Percentiles rank a stretch among this genome's conserved stretches.
phyloP scores from a whole-genome alignment of 2,888 invertebrate species.

The Machimus atricapillus region DNA sequence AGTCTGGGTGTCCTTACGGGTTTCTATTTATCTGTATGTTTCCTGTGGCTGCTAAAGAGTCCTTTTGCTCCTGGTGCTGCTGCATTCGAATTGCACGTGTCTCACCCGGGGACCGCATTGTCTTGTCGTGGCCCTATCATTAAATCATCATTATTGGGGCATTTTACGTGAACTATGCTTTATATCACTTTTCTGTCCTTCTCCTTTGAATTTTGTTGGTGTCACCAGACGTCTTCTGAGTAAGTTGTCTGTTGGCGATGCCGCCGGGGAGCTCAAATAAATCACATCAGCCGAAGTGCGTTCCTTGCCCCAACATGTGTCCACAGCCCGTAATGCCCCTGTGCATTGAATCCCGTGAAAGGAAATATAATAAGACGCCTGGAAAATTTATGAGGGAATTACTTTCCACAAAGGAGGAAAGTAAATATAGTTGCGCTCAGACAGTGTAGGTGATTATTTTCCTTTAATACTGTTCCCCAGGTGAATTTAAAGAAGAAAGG shows the following conservation, averaged over 20 bases:
- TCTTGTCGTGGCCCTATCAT: neutral
- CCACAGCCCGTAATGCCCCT: neutral
- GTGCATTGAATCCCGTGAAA: neutral
- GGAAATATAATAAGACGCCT: conserved; percentile 40
- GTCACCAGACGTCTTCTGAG: conserved; percentile 10
- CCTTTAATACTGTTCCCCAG: conserved; percentile 47
- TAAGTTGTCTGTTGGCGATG: conserved; percentile 3
- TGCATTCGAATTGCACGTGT: neutral
- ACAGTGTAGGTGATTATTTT: conserved; percentile 47
- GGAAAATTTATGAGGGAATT: conserved; percentile 45
- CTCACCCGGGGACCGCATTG: neutral
- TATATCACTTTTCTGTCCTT: neutral
- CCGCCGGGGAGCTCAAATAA: neutral
- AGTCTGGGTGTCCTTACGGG: neutral
- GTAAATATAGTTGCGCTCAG: conserved; percentile 42
- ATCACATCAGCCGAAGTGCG: conserved; percentile 30
- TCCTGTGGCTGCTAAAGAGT: neutral
- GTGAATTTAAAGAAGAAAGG: conserved; percentile 44
- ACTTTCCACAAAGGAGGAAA: conserved; percentile 42
- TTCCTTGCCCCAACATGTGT: conserved; percentile 19
- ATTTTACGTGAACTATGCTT: neutral
- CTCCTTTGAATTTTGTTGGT: conserved; percentile 2
- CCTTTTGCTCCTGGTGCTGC: neutral
- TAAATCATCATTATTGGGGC: conserved; percentile 8
- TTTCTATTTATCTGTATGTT: neutral